These are phyloP conservation scores for Balearica regulorum DNA, from an alignment of 2,797 vertebrate genomes.

Conservation along the genomic window DNA sequence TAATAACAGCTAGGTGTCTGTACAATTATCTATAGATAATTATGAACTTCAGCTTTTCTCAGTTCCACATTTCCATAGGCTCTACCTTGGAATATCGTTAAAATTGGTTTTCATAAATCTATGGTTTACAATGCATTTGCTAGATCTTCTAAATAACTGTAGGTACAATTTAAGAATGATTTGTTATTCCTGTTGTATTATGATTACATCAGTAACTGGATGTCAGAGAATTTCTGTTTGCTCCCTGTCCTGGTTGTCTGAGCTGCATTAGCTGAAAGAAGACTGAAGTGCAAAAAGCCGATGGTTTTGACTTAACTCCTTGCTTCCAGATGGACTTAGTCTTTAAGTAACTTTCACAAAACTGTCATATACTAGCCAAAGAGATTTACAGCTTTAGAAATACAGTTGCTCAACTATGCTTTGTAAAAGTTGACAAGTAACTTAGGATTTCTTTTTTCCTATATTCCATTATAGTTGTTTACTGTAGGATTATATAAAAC, in stretches of 20 bases:
- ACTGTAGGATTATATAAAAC: neutral
- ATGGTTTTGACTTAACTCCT: neutral
- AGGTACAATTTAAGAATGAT: neutral
- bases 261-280: neutral
- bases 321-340: neutral
- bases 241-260: neutral
- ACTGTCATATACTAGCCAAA: neutral
- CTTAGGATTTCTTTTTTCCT: neutral
- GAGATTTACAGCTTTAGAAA: neutral
- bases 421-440: neutral
- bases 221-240: neutral
- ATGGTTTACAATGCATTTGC: neutral
- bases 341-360: neutral
- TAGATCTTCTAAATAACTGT: neutral
- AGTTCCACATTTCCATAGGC: neutral
- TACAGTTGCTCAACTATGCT: neutral
- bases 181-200: neutral
- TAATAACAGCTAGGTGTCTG: neutral
- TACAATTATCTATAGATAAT: neutral
- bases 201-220: neutral
- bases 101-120: neutral
- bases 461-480: neutral
- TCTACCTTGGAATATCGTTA: neutral
- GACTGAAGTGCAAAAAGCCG: neutral
- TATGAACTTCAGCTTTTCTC: neutral